Percentiles rank a stretch among this genome's conserved stretches.
Conservation (phyloP, 2,113 vertebrate species). For the Meriones unguiculatus region DNA sequence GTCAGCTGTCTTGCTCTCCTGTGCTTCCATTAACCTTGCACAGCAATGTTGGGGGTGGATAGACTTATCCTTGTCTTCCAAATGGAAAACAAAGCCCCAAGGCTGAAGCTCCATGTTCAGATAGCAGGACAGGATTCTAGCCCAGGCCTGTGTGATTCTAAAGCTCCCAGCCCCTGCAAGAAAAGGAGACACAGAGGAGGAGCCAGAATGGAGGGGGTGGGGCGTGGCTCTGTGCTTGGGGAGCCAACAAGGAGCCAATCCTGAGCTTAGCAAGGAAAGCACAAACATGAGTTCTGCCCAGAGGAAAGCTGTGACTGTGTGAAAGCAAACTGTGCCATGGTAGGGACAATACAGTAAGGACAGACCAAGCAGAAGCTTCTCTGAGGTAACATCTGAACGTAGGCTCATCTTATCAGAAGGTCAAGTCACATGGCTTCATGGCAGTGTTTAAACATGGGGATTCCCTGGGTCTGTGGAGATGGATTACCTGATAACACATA, state of each 20-base stretch:
- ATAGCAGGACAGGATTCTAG: neutral
- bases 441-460: too few relatives aligned
- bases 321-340: accelerated
- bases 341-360: neutral
- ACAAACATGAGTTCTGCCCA: neutral
- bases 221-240: neutral
- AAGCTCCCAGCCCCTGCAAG: neutral
- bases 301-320: neutral
- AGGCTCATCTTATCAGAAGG: neutral
- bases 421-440: too few relatives aligned
- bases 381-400: neutral
- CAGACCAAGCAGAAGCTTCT: neutral
- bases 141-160: neutral
- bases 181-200: neutral
- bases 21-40: neutral
- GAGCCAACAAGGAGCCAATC: neutral
- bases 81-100: neutral
- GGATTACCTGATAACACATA: neutral
- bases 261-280: neutral
- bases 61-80: neutral
- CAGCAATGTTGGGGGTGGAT: neutral
- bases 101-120: neutral
- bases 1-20: accelerated
- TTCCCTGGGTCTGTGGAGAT: neutral
- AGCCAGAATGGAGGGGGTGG: neutral